Evolutionary conservation across 2,797 vertebrate species (phyloP).

Genomic region (Tragopan temminckii): DNA sequence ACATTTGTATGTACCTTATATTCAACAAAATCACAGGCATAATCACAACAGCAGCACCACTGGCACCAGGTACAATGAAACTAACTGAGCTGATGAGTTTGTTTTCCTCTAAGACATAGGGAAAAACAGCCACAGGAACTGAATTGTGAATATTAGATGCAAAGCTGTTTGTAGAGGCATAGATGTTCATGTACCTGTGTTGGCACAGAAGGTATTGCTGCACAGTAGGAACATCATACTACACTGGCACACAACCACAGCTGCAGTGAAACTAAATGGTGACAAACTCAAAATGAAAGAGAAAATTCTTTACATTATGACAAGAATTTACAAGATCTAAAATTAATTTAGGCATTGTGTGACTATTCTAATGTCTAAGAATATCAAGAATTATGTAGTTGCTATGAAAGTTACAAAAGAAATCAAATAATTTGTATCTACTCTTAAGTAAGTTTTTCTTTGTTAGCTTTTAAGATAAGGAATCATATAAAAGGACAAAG

Average conservation of each 20-base stretch:
- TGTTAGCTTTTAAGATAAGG: neutral
- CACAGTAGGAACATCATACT: neutral
- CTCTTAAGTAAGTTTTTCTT: neutral
- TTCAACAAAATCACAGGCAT: neutral
- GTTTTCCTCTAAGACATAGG: slow-evolving; percentile 3
- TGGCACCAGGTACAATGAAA: neutral
- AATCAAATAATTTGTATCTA: neutral
- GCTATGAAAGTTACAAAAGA: neutral
- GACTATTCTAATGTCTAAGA: neutral
- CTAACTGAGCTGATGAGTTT: neutral
- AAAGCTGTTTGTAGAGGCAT: neutral
- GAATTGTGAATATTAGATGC: neutral
- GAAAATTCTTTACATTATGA: neutral
- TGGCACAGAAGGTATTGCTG: neutral
- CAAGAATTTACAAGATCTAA: neutral
- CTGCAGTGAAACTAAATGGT: neutral
- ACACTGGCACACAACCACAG: neutral
- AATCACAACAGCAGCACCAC: neutral
- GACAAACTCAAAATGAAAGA: neutral
- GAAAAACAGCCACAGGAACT: neutral
- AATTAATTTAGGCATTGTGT: neutral
- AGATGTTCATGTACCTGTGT: neutral
- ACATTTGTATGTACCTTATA: neutral
- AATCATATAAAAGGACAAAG: neutral
- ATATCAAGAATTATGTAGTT: neutral